phyloP scores from a whole-genome alignment of 2,113 vertebrate genomes.

The Morphnarchus princeps region DNA sequence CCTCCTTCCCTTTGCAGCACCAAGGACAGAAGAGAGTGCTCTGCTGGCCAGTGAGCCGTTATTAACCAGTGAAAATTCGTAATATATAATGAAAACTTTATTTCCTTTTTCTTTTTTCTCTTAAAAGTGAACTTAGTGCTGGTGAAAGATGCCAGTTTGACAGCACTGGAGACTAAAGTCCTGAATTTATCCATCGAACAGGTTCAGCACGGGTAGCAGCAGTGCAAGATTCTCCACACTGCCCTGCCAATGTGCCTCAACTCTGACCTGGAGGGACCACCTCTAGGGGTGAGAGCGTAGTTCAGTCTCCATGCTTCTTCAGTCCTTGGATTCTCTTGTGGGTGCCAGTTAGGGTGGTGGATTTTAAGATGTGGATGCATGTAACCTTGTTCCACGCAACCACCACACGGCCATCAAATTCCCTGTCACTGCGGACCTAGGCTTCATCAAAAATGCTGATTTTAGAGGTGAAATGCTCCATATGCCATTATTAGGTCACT shows the following conservation, averaged over 20 bases:
- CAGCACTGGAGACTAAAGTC: slow-evolving; percentile 54
- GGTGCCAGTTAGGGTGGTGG: slow-evolving; percentile 1
- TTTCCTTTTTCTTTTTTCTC: background rate
- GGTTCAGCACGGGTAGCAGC: slow-evolving; percentile 57
- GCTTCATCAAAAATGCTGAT: background rate
- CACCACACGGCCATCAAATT: background rate
- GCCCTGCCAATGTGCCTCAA: slow-evolving; percentile 56
- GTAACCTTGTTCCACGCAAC: slow-evolving; percentile 23
- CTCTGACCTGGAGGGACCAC: slow-evolving; percentile 51
- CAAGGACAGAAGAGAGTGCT: background rate
- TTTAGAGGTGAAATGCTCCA: background rate
- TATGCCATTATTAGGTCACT: background rate
- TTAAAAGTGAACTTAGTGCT: slow-evolving; percentile 28
- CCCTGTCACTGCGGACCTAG: background rate
- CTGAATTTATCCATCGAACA: slow-evolving; percentile 39
- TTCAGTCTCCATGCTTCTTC: slow-evolving; percentile 46
- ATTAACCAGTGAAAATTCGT: background rate
- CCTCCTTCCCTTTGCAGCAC: background rate
- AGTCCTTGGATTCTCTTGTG: slow-evolving; percentile 26
- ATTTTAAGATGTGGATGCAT: slow-evolving; percentile 19
- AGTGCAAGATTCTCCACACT: slow-evolving; percentile 55
- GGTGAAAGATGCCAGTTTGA: slow-evolving; percentile 36
- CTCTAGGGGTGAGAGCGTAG: slow-evolving; percentile 50
- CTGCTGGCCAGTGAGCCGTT: background rate
- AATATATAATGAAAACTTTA: background rate